Base-by-base conservation (phyloP, 2,888 invertebrate genomes). In the Ormyrus labotus region DNA sequence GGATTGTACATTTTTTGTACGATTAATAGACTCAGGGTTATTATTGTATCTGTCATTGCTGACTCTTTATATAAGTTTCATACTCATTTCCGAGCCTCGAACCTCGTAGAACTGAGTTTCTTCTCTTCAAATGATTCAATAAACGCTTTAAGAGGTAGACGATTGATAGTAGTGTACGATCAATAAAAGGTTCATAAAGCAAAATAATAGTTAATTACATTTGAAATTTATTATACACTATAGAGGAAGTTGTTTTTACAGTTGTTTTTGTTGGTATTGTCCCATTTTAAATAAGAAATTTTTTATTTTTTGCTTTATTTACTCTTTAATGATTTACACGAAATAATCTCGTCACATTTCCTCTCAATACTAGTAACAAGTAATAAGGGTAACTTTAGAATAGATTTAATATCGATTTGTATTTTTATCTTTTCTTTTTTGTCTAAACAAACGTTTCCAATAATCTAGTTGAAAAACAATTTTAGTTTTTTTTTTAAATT, bases 71-170 rank as follows among this genome's bases (percentile, higher is more conserved):
- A 61, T 74, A 81, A 74, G 53, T 65, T 75, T 81, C 19, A 45
- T 68, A 78, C 75, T 81, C 75, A 68, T 50, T 71, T 69, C 48
- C 51, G 71, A 81, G 70, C 58, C 48, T 75, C 61, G 50, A 81
- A 65, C 70, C 67, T 81, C 65, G 65, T 67, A 78, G 61, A 67
- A 78, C 53, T 73, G 63, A 75, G 70, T 81, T 75, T 78, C 45
- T 68, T 75, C 60, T 77, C 48, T 74, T 71, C 51, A 6, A 78
- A 74, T 53, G 65, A 78, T 81, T 81, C 75, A 75, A 51, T 11
- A 75, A 71, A 81, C 71, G 78, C 71, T 81, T 75, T 78, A 78
- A 78, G 70, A 45, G 71, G 81, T 68, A 78, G 51, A 75, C 71
- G 74, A 69, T 73, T 65, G 73, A 78, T 71, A 81, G 71, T 78